Evolutionary conservation across 2,113 vertebrate species (phyloP).

Genomic region (Microtus richardsoni): DNA sequence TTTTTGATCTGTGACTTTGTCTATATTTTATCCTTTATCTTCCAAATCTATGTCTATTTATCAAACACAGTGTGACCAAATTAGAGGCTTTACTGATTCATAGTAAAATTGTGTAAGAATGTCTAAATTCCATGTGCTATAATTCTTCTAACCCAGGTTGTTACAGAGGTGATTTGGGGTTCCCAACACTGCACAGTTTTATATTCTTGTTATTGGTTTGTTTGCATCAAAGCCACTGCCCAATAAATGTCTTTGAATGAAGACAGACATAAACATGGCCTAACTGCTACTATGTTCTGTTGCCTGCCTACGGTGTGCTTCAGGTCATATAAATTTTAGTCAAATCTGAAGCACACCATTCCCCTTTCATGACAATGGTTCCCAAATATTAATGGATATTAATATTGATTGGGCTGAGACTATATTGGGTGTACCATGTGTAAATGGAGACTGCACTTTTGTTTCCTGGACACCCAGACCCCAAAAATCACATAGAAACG

Average conservation of each 20-base stretch:
- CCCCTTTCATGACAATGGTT: background rate
- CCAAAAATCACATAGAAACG: too few species aligned
- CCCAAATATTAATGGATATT: background rate
- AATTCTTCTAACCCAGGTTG: background rate
- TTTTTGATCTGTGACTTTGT: too few species aligned
- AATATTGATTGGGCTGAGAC: background rate
- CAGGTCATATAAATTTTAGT: background rate
- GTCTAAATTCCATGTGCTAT: background rate
- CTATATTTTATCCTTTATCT: too few species aligned
- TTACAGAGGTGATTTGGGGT: background rate
- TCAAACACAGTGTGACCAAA: too few species aligned
- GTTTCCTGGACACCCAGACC: too few species aligned
- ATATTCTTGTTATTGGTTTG: background rate
- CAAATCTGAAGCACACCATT: background rate
- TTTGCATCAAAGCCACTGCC: background rate
- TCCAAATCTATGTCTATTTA: too few species aligned
- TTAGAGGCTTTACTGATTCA: too few species aligned
- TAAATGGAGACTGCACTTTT: too few species aligned
- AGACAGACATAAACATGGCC: fast-evolving
- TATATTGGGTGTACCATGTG: background rate
- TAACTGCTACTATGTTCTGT: too few species aligned
- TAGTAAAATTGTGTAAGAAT: fast-evolving
- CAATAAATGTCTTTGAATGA: background rate
- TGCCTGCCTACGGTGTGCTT: background rate
- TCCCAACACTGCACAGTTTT: background rate